These are phyloP conservation scores for Ormia ochracea DNA, from an alignment of 2,888 invertebrate genomes.

Conservation along the genomic window DNA sequence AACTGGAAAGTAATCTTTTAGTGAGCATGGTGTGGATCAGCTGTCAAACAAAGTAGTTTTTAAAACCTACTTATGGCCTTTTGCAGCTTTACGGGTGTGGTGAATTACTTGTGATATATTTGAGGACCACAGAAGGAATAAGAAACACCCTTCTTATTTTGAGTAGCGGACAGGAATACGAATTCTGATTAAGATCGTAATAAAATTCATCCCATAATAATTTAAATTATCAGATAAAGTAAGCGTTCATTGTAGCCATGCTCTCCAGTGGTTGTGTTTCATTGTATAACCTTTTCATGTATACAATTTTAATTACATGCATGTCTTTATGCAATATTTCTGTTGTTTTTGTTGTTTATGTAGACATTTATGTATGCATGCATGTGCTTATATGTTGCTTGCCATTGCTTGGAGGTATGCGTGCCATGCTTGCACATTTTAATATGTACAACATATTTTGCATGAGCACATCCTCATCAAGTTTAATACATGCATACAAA, in stretches of 20 bases:
- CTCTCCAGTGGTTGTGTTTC: slow-evolving; percentile 3
- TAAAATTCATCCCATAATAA: background rate
- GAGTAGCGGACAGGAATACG: no score
- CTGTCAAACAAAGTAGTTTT: no score
- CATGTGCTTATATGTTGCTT: background rate
- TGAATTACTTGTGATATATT: no score
- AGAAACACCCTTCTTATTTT: no score
- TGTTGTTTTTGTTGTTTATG: background rate
- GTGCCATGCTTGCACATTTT: no score
- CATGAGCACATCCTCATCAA: background rate
- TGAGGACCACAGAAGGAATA: no score
- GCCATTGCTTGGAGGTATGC: background rate
- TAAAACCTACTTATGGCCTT: no score
- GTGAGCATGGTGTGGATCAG: no score
- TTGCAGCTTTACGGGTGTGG: no score
- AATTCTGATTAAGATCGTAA: no score
- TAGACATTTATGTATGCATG: background rate
- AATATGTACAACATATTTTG: background rate
- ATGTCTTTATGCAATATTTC: background rate
- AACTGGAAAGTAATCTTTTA: no score
- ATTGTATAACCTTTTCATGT: background rate
- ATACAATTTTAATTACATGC: slow-evolving; percentile 43
- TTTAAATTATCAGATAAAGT: background rate
- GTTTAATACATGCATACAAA: background rate
- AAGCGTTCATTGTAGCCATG: background rate